These are phyloP conservation scores for Pollenia angustigena DNA, from an alignment of 2,888 invertebrate genomes.

Conservation along the genomic window DNA sequence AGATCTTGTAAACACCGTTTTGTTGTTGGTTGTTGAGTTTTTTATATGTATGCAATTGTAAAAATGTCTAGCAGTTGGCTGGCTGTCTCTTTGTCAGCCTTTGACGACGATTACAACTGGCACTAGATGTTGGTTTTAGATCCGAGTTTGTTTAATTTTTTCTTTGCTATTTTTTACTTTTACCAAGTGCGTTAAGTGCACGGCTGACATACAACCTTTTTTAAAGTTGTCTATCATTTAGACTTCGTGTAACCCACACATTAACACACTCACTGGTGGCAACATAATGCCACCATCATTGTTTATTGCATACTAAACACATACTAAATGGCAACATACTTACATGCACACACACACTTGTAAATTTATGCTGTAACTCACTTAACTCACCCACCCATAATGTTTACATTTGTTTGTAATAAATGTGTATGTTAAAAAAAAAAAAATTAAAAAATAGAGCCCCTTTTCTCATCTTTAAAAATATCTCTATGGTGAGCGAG, in stretches of 20 bases:
- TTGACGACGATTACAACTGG: constrained; percentile 37
- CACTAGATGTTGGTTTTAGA: constrained; percentile 46
- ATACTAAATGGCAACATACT: constrained; percentile 41
- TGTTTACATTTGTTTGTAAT: background rate
- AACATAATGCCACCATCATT: constrained; percentile 24
- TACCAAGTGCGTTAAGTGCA: constrained; percentile 56
- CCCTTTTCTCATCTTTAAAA: constrained; percentile 8
- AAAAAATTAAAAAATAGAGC: background rate
- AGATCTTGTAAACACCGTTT: background rate
- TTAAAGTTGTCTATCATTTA: constrained; percentile 54
- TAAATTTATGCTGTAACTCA: constrained; percentile 33
- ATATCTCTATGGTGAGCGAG: background rate
- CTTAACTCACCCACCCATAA: constrained; percentile 22
- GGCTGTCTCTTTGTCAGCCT: constrained; percentile 46
- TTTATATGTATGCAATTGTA: constrained; percentile 26
- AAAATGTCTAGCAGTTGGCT: constrained; percentile 57
- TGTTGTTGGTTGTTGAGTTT: background rate
- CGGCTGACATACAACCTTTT: constrained; percentile 62
- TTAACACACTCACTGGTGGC: background rate
- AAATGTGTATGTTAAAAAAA: background rate
- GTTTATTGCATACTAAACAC: constrained; percentile 57
- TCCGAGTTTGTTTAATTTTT: background rate
- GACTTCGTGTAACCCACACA: constrained; percentile 34
- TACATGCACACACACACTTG: constrained; percentile 23
- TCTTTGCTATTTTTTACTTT: constrained; percentile 28